A percentile compares a stretch with the other conserved stretches of the same genome.
Evolutionary conservation across 2,888 invertebrate genomes (phyloP).

Genomic region (Venusia cambrica): DNA sequence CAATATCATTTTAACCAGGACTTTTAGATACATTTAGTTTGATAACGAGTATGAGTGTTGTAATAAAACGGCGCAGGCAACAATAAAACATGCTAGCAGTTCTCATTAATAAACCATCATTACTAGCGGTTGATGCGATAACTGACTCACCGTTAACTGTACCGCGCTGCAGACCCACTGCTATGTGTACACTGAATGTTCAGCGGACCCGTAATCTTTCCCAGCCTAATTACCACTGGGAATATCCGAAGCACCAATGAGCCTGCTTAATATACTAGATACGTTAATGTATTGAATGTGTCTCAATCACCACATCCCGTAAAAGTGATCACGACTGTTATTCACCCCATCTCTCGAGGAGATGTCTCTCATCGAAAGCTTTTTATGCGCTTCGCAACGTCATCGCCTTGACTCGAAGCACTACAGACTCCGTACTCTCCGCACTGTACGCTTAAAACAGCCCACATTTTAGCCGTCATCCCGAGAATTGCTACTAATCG

Average conservation of each 20-base stretch:
- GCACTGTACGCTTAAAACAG: conserved; percentile 6
- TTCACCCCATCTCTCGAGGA: conserved; percentile 1
- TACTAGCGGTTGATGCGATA: conserved; percentile 8
- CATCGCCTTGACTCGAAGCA: conserved; percentile 1
- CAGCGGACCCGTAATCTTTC: too few species aligned
- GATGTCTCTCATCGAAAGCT: conserved; percentile 10
- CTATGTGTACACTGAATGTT: too few species aligned
- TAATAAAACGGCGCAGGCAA: conserved; percentile 2
- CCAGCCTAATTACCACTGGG: neutral
- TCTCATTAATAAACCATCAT: conserved; percentile 13
- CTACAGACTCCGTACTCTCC: conserved; percentile 1
- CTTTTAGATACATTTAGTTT: too few species aligned
- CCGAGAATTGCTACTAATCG: conserved; percentile 12
- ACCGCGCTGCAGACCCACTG: conserved; percentile 1
- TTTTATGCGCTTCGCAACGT: conserved; percentile 1
- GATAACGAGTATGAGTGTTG: conserved; percentile 6
- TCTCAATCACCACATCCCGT: conserved; percentile 11
- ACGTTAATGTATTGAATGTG: neutral
- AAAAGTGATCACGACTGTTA: neutral
- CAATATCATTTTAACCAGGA: too few species aligned
- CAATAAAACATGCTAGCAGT: conserved; percentile 8
- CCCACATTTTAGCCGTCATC: conserved; percentile 14
- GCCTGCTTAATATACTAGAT: neutral
- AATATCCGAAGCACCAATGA: conserved; percentile 1
- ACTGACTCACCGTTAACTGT: conserved; percentile 7